Percentiles rank a stretch among this genome's conserved stretches.
These are phyloP conservation scores for Xiphophorus hellerii DNA, from an alignment of 2,113 vertebrate genomes.

Conservation along the genomic window DNA sequence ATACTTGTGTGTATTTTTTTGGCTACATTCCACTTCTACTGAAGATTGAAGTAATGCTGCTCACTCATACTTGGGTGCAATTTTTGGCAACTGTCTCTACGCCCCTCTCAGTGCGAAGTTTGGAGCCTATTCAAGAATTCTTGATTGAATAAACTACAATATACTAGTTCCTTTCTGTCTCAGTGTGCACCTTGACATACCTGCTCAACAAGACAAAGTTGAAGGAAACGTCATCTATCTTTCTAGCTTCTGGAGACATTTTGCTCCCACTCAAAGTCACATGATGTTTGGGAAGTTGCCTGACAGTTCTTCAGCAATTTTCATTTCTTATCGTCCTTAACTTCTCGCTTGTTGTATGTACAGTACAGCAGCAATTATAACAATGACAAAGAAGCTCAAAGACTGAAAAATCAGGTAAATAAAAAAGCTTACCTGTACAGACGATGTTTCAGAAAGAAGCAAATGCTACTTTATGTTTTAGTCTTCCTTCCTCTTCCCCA, in stretches of 20 bases:
- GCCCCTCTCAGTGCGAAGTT: no score
- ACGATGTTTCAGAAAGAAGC: background rate
- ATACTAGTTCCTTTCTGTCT: background rate
- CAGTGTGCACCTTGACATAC: background rate
- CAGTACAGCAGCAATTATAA: background rate
- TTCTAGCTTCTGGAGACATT: background rate
- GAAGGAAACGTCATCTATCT: background rate
- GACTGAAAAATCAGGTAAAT: background rate
- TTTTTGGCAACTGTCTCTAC: background rate
- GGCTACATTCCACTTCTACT: no score
- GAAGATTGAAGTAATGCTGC: no score
- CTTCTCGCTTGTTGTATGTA: background rate
- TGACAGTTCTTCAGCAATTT: background rate
- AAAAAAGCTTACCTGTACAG: slow-evolving; percentile 31
- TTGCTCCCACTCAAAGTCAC: slow-evolving; percentile 8
- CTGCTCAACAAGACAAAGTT: background rate
- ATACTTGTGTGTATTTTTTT: no score
- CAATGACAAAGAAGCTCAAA: background rate
- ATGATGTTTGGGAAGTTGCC: slow-evolving; percentile 8
- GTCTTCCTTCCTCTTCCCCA: slow-evolving; percentile 23
- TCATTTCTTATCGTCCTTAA: no score
- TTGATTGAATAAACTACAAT: background rate
- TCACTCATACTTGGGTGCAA: background rate
- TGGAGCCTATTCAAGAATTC: background rate
- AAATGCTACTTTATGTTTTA: slow-evolving; percentile 11